Conservation (phyloP, 2,888 invertebrate species). For the Catotricha subobsoleta region DNA sequence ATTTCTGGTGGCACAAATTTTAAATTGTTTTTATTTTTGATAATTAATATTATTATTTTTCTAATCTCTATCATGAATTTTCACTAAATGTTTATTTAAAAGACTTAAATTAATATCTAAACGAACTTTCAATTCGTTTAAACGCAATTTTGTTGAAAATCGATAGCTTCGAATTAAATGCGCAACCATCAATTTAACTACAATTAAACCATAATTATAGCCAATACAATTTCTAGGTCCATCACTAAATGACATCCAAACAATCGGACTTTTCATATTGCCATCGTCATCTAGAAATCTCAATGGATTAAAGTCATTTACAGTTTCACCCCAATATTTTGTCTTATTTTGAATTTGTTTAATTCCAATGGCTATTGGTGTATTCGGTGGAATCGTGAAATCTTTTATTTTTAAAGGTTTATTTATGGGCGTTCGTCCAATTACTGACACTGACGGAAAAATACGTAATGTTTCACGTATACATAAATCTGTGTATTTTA, state of each 20-base stretch:
- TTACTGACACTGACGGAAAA: not conserved
- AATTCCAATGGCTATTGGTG: constrained; percentile 1
- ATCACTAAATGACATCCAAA: not conserved
- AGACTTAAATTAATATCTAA: constrained; percentile 2
- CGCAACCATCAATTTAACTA: constrained; percentile 4
- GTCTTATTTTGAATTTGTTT: not conserved
- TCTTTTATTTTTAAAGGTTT: not conserved
- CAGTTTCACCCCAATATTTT: not conserved
- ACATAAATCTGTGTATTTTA: constrained; percentile 1
- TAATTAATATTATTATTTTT: too few relatives aligned
- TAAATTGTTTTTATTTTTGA: too few relatives aligned
- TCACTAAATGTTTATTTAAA: constrained; percentile 1
- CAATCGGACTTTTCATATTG: not conserved
- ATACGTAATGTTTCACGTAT: not conserved
- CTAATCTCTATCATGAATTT: not conserved
- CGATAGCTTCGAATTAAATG: constrained; percentile 4
- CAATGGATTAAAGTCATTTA: not conserved
- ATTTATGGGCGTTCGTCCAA: not conserved
- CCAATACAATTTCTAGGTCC: constrained; percentile 2
- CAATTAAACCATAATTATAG: not conserved
- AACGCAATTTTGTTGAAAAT: constrained; percentile 1
- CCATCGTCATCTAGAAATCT: not conserved
- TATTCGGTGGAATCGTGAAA: constrained; percentile 1
- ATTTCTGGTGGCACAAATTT: too few relatives aligned
- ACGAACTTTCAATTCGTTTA: constrained; percentile 1